Base-by-base conservation (phyloP, 2,113 vertebrate species). In the Notiomystis cincta region DNA sequence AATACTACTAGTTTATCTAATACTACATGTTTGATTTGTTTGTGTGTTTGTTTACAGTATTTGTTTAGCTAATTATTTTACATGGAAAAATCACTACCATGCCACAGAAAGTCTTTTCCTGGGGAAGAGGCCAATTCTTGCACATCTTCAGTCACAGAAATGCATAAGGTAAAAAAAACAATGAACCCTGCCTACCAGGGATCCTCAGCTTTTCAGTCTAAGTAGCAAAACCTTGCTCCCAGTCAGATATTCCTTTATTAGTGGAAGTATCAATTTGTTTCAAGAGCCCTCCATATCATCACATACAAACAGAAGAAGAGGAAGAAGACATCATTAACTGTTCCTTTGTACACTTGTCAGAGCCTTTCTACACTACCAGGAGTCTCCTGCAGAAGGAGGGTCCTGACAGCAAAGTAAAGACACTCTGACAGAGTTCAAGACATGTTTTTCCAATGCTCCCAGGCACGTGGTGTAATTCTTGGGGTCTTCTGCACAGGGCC, bases 381-480 rank as follows among this genome's bases (percentile, higher is more conserved):
- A 48, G n/a, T 18, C 22, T 76, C 40, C 51, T 67, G 70, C 57
- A 79, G 60, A 58, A 93, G 44, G 25, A 78, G 11, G 35, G 21
- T 58, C 76, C 24, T 66, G 50, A 45, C 11, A 83, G 54, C 28
- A 58, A 80, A 72, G 31, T 54, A 37, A 60, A 90, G 57, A 62
- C n/a, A 73, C 28, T 50, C 30, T 60, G 35, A 7, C 28, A 51
- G 37, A 45, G 19, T n/a, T 51, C 44, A 66, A 45, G 28, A 45
- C 40, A 27, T 0, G 0, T 45, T 45, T 58, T 42, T 6, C 17
- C 37, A 44, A 45, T 0, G 0, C 16, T 72, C 19, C 40, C 51
- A 66, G 28, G 15, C 4, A 28, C 7, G 4, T 16, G 28, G 19
- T n/a, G 23, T 51, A 13, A 81, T 20, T 45, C 28, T 37, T 66